phyloP scores from a whole-genome alignment of 2,888 invertebrate genomes.

The Dascillus cervinus region DNA sequence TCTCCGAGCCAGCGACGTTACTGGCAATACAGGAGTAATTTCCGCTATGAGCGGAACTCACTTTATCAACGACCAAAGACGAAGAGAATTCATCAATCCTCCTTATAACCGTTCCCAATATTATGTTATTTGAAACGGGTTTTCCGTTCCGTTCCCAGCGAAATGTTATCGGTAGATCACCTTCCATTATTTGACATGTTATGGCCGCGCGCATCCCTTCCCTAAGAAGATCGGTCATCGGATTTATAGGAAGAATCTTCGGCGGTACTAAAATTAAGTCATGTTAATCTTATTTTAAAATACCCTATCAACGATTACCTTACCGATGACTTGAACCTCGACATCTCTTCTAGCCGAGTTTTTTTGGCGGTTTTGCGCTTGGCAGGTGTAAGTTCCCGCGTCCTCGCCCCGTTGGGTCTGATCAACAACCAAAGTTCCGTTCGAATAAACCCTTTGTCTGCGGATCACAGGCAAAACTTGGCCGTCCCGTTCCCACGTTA shows the following conservation, averaged over 20 bases:
- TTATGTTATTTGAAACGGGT: conserved; percentile 48
- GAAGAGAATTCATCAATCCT: conserved; percentile 80
- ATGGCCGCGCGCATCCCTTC: conserved; percentile 86
- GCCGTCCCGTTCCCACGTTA: conserved; percentile 87
- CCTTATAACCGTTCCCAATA: conserved; percentile 47
- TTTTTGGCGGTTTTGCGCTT: conserved; percentile 76
- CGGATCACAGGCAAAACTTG: conserved; percentile 80
- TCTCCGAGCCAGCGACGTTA: conserved; percentile 75
- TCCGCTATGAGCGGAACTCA: conserved; percentile 77
- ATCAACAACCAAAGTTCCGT: conserved; percentile 80
- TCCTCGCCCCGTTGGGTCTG: conserved; percentile 79
- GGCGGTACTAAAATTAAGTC: conserved; percentile 58
- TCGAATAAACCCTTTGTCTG: conserved; percentile 76
- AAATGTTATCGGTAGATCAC: conserved; percentile 86
- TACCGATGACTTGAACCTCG: conserved; percentile 67
- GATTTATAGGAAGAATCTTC: conserved; percentile 76
- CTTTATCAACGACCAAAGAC: conserved; percentile 76
- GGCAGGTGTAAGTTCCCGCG: conserved; percentile 85
- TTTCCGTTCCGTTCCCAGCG: conserved; percentile 87
- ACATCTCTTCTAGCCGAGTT: conserved; percentile 69
- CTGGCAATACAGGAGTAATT: conserved; percentile 90
- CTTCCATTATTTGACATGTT: conserved; percentile 84
- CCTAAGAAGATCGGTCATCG: conserved; percentile 69
- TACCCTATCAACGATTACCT: conserved; percentile 46
- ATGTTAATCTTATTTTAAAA: not conserved